These are phyloP conservation scores for Pomatostomus ruficeps DNA, from an alignment of 2,113 vertebrate genomes.

Conservation along the genomic window DNA sequence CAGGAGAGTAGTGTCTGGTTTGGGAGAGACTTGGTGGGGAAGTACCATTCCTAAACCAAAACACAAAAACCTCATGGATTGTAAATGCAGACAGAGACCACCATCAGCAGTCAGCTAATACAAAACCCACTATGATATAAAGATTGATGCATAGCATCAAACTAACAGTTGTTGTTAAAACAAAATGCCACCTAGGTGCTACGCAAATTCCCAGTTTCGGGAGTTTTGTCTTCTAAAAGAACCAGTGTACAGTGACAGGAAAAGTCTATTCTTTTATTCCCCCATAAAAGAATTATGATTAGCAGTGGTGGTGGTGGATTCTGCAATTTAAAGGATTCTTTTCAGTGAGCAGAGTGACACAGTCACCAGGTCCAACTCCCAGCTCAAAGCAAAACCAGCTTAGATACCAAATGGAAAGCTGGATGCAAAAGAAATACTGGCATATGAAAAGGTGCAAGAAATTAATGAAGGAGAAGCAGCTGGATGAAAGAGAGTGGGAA, in stretches of 20 bases:
- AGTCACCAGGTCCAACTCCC: background rate
- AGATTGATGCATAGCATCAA: background rate
- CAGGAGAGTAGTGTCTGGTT: background rate
- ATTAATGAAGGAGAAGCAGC: background rate
- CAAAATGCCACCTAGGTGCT: background rate
- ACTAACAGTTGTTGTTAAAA: background rate
- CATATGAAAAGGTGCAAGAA: background rate
- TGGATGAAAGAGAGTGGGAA: background rate
- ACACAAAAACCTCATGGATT: background rate
- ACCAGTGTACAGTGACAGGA: background rate
- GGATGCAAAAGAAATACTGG: background rate
- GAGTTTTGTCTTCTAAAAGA: background rate
- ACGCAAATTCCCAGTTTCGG: background rate
- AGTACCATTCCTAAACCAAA: background rate
- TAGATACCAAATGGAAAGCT: background rate
- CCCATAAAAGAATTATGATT: background rate
- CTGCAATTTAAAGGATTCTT: background rate
- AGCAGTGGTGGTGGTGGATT: background rate
- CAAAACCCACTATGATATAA: background rate
- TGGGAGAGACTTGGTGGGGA: background rate
- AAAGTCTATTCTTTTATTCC: background rate
- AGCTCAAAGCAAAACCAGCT: background rate
- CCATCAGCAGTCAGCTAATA: background rate
- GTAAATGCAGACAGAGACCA: fast-evolving
- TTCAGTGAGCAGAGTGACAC: background rate